phyloP scores from a whole-genome alignment of 2,888 invertebrate genomes.

The Galerucella pusilla region DNA sequence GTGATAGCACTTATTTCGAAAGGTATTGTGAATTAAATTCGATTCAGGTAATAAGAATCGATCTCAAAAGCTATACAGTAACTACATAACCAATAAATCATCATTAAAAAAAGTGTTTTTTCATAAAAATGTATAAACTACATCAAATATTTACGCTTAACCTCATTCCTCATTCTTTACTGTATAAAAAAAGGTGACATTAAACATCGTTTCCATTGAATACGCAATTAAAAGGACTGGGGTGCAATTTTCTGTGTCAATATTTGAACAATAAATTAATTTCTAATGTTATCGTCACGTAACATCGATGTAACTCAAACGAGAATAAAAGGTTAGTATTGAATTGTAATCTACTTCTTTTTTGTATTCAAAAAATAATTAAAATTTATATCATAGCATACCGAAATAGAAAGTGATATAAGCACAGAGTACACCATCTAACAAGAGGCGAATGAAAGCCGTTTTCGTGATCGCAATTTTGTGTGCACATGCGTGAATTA shows the following conservation, averaged over 20 bases:
- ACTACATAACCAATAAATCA: no score
- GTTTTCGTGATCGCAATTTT: no score
- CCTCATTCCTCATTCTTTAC: not conserved
- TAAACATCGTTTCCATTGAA: not conserved
- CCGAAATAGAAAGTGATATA: no score
- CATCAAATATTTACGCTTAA: not conserved
- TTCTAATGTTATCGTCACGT: not conserved
- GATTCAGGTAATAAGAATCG: no score
- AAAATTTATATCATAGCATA: no score
- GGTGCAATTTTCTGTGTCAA: conserved; percentile 7
- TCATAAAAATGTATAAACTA: not conserved
- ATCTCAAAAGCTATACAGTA: no score
- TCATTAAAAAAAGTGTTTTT: not conserved
- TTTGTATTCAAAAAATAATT: not conserved
- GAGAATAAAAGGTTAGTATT: not conserved
- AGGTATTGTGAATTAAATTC: no score
- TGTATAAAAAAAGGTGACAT: not conserved
- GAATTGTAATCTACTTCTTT: not conserved
- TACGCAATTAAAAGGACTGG: not conserved
- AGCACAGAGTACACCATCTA: no score
- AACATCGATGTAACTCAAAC: not conserved
- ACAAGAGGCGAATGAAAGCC: no score
- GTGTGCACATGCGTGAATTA: no score
- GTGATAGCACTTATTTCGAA: no score
- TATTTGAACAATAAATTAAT: not conserved